Evolutionary conservation across 2,797 vertebrate genomes (phyloP).

Genomic region (Meda fulgida): DNA sequence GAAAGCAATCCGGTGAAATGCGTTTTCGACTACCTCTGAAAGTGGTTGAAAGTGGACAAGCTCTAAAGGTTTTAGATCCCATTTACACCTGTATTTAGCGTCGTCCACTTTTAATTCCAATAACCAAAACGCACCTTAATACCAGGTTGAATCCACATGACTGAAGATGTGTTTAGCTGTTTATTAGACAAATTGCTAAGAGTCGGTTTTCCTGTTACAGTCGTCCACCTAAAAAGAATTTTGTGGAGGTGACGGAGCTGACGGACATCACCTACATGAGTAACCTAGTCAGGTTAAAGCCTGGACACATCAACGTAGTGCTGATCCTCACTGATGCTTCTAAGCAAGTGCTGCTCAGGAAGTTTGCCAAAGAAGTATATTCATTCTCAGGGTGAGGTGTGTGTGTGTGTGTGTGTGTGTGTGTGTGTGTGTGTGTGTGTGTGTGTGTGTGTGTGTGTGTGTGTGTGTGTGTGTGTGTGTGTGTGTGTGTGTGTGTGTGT

Average conservation of each 20-base stretch:
- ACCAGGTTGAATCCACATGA: too few species aligned
- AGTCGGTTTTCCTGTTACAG: constrained; percentile 61
- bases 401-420: not conserved
- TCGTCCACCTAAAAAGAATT: constrained; percentile 91
- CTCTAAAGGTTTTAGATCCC: too few species aligned
- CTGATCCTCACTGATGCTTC: constrained; percentile 90
- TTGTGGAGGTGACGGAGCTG: constrained; percentile 96
- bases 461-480: too few species aligned
- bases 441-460: too few species aligned
- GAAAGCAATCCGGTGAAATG: too few species aligned
- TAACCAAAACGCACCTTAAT: too few species aligned
- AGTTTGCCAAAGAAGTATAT: constrained; percentile 96
- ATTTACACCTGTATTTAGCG: too few species aligned
- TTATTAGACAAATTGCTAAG: not conserved
- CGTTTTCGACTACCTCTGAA: too few species aligned
- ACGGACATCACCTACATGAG: constrained; percentile 95
- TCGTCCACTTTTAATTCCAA: too few species aligned
- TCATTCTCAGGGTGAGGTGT: constrained; percentile 89
- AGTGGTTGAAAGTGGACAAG: too few species aligned
- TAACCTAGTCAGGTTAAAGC: constrained; percentile 94
- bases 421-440: not conserved
- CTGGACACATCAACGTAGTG: constrained; percentile 96
- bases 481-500: not conserved
- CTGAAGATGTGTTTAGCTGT: not conserved
- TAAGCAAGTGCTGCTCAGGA: constrained; percentile 93